Evolutionary conservation across 2,113 vertebrate genomes (phyloP), one percentile per base, ranked within the genome.

Genomic region (Diphyllodes magnificus): DNA sequence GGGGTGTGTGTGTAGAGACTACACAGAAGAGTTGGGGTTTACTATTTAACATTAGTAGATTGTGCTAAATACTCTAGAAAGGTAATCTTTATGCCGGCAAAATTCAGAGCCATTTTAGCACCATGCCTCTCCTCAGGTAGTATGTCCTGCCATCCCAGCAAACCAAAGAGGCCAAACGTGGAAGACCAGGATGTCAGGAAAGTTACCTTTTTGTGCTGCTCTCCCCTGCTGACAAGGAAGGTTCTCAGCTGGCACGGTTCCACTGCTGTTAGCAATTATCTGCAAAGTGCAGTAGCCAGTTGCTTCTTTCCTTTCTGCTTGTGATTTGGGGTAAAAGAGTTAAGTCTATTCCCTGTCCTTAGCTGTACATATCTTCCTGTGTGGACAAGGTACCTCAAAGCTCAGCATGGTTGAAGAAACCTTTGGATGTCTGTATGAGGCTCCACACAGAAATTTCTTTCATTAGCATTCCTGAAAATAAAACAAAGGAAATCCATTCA

Each of bases 401-500:
- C 7, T 65, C 42, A 54, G 9, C 13, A 15, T 9, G 35, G 35
- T 35, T 61, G 33, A 88, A 42, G 71, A 86, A 93, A 50, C 23
- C 33, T 86, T 81, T 70, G 71, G 19, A 70, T 75, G n/a, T 73
- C 71, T 11, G 5, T 39, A 11, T 54, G 59, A 83, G 31, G 37
- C 28, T 84, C 31, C 49, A 44, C 25, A 68, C 59, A 82, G 39
- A 71, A 80, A 78, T 81, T 88, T 59, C 30, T 92, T 94, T 88
- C 71, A 75, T 92, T 92, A 86, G 15, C 30, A 81, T 79, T 56
- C 70, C 35, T 90, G 78, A 78, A 96, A 95, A 77, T 60, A 88
- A 96, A 97, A 73, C 82, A 90, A 94, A 96, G 72, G 60, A 93
- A 96, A 95, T 92, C 86, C 76, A 70, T n/a, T 31, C 51, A 86